Base-by-base conservation (phyloP, 2,797 vertebrate genomes). In the Prunella strophiata region DNA sequence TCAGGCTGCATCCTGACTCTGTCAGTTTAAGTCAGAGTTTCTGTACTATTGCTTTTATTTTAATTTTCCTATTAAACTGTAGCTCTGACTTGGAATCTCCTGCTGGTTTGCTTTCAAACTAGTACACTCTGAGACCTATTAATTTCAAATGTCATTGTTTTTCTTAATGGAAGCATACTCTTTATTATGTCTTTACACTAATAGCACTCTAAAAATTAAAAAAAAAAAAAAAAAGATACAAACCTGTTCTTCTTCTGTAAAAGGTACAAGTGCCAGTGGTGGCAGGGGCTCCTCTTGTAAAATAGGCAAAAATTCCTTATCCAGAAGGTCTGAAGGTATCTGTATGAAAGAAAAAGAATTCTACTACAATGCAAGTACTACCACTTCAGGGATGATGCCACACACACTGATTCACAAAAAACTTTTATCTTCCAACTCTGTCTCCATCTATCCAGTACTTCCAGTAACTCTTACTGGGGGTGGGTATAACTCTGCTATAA, bases 231-330 rank as follows among this genome's bases (percentile, higher is more conserved):
- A 45, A n/a, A 21, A 29, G 18, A 77, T 51, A 98, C 97, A 89
- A 92, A 99, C 99, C 99, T 99, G 99, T 98, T 99, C 99, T 97
- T 99, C 99, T 97, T 99, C 99, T 98, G 99, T 99, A 98, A 99
- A 99, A 95, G 99, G 98, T 93, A 99, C 99, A 87, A 99, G 98
- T 96, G 99, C 99, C 98, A 99, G 97, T 59, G 99, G 99, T 63
- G 98, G 99, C 97, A 99, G 98, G 96, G 99, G 99, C 96, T 99
- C 99, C 97, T 99, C 99, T 98, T 99, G 99, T 97, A 99, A 98
- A 98, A 99, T 99, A 95, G 99, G 98, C 97, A 99, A 97, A 97
- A 99, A 99, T 93, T 99, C 99, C 98, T 99, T 99, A 98, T 99
- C 99, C 88, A 98, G 98, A 97, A 99, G 98, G 94, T 99, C 99